phyloP scores from a whole-genome alignment of 1,140 invertebrate species.

The Sinonovacula constricta region DNA sequence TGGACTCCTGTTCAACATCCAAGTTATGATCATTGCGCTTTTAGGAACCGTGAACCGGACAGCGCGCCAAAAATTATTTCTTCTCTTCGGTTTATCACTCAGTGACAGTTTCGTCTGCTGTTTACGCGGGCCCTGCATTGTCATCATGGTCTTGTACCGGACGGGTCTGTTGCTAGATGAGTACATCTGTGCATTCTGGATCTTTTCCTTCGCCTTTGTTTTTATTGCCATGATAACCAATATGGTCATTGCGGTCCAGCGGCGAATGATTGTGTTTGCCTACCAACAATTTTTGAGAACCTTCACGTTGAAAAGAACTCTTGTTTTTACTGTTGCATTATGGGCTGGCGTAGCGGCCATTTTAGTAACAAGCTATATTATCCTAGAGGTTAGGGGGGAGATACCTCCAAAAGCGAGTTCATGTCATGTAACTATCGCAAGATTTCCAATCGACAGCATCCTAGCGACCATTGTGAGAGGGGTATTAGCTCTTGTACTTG shows the following conservation, averaged over 20 bases:
- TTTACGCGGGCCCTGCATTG: slow-evolving; percentile 6
- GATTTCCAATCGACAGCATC: background rate
- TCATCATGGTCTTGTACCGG: slow-evolving; percentile 6
- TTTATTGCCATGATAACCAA: slow-evolving; percentile 10
- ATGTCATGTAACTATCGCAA: background rate
- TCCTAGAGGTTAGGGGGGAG: too few species aligned
- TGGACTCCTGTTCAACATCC: too few species aligned
- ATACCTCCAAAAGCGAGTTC: background rate
- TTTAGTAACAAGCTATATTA: too few species aligned
- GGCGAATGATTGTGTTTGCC: slow-evolving; percentile 22
- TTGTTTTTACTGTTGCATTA: too few species aligned
- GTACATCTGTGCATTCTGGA: slow-evolving; percentile 11
- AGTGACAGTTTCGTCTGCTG: slow-evolving; percentile 5
- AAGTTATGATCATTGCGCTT: too few species aligned
- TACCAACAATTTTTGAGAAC: background rate
- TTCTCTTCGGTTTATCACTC: slow-evolving; percentile 17
- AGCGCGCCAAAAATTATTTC: slow-evolving; percentile 7
- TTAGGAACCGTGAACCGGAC: background rate
- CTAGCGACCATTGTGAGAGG: background rate
- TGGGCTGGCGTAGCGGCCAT: too few species aligned
- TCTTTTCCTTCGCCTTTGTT: slow-evolving; percentile 11
- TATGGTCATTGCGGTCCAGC: slow-evolving; percentile 17
- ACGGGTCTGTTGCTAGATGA: background rate
- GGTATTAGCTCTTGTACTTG: background rate
- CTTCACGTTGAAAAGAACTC: too few species aligned